phyloP scores from a whole-genome alignment of 2,888 invertebrate genomes.

The Pseudeuparius sepicola region DNA sequence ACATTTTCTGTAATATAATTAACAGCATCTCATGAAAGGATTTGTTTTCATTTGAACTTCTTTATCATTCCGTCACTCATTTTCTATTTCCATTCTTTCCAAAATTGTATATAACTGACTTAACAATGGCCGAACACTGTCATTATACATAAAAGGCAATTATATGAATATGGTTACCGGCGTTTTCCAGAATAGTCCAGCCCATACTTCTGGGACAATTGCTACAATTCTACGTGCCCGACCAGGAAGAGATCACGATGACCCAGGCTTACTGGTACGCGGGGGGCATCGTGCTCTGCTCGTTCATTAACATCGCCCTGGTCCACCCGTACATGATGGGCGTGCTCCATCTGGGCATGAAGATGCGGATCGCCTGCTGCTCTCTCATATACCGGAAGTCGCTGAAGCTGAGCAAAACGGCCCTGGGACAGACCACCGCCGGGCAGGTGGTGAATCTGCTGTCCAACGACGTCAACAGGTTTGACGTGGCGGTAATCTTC shows the following conservation, averaged over 20 bases:
- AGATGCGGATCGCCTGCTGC: constrained; percentile 73
- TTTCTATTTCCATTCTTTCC: too few relatives aligned
- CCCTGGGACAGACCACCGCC: constrained; percentile 64
- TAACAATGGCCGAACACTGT: too few relatives aligned
- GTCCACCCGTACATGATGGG: constrained; percentile 86
- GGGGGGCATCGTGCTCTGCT: constrained; percentile 61
- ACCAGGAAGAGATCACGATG: constrained; percentile 33
- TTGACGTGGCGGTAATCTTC: constrained; percentile 73
- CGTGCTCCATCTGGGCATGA: constrained; percentile 76
- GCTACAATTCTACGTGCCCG: constrained; percentile 48
- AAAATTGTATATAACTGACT: too few relatives aligned
- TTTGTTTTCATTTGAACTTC: too few relatives aligned
- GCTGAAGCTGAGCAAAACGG: constrained; percentile 47
- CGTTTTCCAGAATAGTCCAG: constrained; percentile 31
- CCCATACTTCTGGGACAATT: constrained; percentile 52
- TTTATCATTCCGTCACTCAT: too few relatives aligned
- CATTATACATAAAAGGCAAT: too few relatives aligned
- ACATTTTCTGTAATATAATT: too few relatives aligned
- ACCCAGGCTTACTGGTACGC: constrained; percentile 70
- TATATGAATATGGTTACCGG: too few relatives aligned
- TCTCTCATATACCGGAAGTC: constrained; percentile 74
- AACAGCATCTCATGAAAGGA: too few relatives aligned
- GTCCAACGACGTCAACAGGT: constrained; percentile 89
- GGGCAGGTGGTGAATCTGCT: constrained; percentile 81
- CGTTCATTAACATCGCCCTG: constrained; percentile 58